These are phyloP conservation scores for Sinocyclocheilus grahami DNA, from an alignment of 2,113 vertebrate genomes.

Conservation along the genomic window DNA sequence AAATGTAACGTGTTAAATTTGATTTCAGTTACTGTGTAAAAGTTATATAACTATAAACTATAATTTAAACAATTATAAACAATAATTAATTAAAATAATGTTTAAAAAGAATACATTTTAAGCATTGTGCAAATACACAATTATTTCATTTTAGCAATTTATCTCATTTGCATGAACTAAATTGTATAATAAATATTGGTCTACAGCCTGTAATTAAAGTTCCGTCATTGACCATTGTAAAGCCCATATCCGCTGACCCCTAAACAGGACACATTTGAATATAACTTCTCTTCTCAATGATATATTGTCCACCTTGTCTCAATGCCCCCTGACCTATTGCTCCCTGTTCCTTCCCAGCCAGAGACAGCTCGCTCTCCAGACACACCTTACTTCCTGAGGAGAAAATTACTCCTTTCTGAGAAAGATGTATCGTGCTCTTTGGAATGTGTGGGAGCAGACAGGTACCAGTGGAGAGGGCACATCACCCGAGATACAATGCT, in stretches of 20 bases:
- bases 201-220: not conserved
- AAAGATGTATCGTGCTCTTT: constrained; percentile 66
- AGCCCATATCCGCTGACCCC: not conserved
- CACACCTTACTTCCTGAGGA: constrained; percentile 76
- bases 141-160: not conserved
- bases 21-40: not conserved
- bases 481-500: constrained; percentile 72
- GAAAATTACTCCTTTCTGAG: constrained; percentile 74
- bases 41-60: not conserved
- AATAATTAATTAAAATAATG: not conserved
- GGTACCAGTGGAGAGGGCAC: constrained; percentile 74
- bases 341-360: constrained; percentile 67
- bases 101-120: not conserved
- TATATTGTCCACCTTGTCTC: constrained; percentile 56
- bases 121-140: not conserved
- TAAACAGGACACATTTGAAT: constrained; percentile 25
- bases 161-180: not conserved
- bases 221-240: not conserved
- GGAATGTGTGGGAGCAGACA: constrained; percentile 71
- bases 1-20: not conserved
- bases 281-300: constrained; percentile 11
- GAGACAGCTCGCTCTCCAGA: constrained; percentile 72
- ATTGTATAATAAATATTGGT: not conserved
- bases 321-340: constrained; percentile 72
- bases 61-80: not conserved